Evolutionary conservation across 2,113 vertebrate species (phyloP).

Genomic region (Bettongia penicillata): DNA sequence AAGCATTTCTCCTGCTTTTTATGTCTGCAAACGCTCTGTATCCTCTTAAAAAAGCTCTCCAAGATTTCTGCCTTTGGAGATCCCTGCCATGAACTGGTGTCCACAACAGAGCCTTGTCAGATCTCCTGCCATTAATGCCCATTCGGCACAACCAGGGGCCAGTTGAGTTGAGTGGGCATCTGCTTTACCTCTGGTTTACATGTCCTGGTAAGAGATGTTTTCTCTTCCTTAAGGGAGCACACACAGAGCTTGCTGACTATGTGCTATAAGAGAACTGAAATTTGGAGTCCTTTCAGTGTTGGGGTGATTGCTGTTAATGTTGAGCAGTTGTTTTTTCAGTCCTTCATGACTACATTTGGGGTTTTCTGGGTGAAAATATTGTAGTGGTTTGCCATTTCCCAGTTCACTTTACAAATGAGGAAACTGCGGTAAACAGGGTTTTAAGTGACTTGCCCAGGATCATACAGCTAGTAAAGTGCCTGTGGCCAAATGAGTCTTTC

Average conservation of each 20-base stretch:
- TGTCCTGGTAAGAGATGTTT: not conserved
- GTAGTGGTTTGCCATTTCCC: not conserved
- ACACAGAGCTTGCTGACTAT: not conserved
- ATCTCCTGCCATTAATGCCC: constrained; percentile 7
- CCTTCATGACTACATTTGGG: not conserved
- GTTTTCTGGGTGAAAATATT: not conserved
- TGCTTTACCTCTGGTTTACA: not conserved
- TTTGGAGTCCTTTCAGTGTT: not conserved
- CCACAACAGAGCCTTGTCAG: constrained; percentile 55
- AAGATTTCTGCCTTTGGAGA: constrained; percentile 75
- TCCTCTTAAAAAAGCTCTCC: constrained; percentile 80
- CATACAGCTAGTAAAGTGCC: too few relatives aligned
- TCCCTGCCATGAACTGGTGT: constrained; percentile 70
- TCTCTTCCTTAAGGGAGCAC: not conserved
- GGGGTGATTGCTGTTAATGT: not conserved
- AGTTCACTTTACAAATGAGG: not conserved
- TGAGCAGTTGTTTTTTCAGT: not conserved
- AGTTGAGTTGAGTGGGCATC: not conserved
- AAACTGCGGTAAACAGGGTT: not conserved
- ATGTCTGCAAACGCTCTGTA: constrained; percentile 80
- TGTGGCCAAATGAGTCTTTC: not conserved
- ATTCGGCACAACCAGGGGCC: constrained; percentile 60
- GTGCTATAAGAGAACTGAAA: not conserved
- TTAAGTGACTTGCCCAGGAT: not conserved
- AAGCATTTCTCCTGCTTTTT: constrained; percentile 83